phyloP scores from a whole-genome alignment of 2,113 vertebrate genomes.

The Pseudorasbora parva region DNA sequence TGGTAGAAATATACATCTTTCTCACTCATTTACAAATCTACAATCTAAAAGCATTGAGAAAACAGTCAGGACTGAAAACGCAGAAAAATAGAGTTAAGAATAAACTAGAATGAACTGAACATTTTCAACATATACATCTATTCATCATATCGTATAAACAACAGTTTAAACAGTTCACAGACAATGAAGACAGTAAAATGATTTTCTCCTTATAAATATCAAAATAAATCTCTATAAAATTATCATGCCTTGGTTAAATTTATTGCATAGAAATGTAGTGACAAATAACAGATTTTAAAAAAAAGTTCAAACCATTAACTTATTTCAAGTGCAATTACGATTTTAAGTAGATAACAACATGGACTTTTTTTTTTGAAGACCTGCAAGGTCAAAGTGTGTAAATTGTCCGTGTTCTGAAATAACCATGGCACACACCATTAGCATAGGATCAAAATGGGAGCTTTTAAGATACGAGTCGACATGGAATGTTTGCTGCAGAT shows the following conservation, averaged over 20 bases:
- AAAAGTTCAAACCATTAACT: conserved; percentile 51
- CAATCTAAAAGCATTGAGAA: conserved; percentile 25
- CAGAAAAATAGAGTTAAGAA: conserved; percentile 24
- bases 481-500: conserved; percentile 50
- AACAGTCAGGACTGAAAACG: conserved; percentile 37
- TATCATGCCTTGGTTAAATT: conserved; percentile 75
- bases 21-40: conserved; percentile 55
- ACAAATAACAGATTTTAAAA: conserved; percentile 72
- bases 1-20: conserved; percentile 80
- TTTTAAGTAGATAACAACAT: conserved; percentile 57
- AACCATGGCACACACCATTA: neutral
- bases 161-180: conserved; percentile 81
- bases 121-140: conserved; percentile 58
- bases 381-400: conserved; percentile 34
- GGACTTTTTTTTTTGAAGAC: conserved; percentile 37
- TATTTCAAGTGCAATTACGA: conserved; percentile 64
- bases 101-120: conserved; percentile 33
- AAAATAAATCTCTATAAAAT: conserved; percentile 90
- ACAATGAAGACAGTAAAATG: conserved; percentile 84
- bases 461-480: neutral
- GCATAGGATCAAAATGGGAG: neutral
- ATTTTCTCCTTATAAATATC: conserved; percentile 85
- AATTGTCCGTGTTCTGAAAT: conserved; percentile 16
- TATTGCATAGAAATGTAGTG: conserved; percentile 96
- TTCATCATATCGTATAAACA: conserved; percentile 51